phyloP scores from a whole-genome alignment of 2,797 vertebrate species.

The Sciurus carolinensis region DNA sequence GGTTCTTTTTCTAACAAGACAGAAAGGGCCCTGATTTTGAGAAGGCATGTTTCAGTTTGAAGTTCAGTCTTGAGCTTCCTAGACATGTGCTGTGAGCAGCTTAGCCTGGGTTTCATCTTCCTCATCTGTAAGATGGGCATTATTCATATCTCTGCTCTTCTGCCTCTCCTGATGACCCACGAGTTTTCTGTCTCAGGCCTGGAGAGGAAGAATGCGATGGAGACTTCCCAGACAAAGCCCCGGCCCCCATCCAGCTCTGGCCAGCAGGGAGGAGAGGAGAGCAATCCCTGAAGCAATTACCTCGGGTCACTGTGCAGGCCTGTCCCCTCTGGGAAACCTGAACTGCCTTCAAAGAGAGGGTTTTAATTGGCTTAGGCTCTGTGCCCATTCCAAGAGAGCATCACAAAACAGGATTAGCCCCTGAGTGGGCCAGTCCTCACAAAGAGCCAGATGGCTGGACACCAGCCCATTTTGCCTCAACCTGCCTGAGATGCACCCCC shows the following conservation, averaged over 20 bases:
- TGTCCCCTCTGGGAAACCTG: slow-evolving; percentile 70
- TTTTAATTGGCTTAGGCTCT: slow-evolving; percentile 86
- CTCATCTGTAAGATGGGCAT: neutral
- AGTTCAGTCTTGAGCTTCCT: neutral
- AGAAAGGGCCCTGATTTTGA: neutral
- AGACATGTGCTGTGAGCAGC: neutral
- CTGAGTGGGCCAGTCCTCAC: slow-evolving; percentile 54
- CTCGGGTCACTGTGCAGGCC: slow-evolving; percentile 27
- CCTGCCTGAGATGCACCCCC: neutral
- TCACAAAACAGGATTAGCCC: slow-evolving; percentile 83
- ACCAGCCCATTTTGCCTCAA: neutral
- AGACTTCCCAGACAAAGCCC: neutral
- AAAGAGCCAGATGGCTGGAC: slow-evolving; percentile 30
- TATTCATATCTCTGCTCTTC: neutral
- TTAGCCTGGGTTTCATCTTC: neutral
- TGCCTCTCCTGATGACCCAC: neutral
- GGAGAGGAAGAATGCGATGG: neutral
- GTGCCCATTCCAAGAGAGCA: slow-evolving; percentile 74
- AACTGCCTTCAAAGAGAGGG: slow-evolving; percentile 85
- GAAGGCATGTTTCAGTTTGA: neutral
- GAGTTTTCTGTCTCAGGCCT: neutral
- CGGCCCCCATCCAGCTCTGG: neutral
- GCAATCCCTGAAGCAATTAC: neutral
- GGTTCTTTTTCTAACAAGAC: neutral
- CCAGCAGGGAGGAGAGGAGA: neutral